A percentile compares a stretch with the other conserved stretches of the same genome.
Conservation (phyloP, 2,888 invertebrate genomes). For the Calameuta filiformis region DNA sequence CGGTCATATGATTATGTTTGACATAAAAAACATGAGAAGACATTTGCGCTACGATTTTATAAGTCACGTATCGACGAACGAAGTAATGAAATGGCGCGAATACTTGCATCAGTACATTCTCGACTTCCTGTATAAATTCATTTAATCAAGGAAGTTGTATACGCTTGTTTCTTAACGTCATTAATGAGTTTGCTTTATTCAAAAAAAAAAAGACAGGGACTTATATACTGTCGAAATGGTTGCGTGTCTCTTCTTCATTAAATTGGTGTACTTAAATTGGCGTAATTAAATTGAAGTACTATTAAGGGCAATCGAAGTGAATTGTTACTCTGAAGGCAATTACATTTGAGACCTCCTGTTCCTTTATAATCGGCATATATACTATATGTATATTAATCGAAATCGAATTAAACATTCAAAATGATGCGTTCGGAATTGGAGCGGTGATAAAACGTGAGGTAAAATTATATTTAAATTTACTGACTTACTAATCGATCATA, state of each 20-base stretch:
- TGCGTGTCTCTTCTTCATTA: not conserved
- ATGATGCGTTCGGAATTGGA: not conserved
- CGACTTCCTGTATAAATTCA: not conserved
- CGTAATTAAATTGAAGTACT: not conserved
- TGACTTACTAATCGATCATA: not conserved
- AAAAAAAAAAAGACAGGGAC: not conserved
- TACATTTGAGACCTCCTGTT: no score
- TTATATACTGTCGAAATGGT: not conserved
- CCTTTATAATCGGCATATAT: not conserved
- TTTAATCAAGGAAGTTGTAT: not conserved
- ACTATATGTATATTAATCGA: not conserved
- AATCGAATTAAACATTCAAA: not conserved
- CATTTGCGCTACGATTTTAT: not conserved
- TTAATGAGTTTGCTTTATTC: not conserved
- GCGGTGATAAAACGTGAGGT: not conserved
- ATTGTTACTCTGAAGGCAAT: no score
- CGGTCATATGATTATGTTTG: not conserved
- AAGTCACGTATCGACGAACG: not conserved
- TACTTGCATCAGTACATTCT: not conserved
- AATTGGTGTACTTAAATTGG: not conserved
- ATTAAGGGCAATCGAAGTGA: no score
- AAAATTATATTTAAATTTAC: not conserved
- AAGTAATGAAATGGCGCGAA: not conserved
- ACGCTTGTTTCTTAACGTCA: not conserved
- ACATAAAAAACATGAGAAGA: not conserved